These are phyloP conservation scores for Zoanthus gigantus DNA, from an alignment of 92 coral and sea anemone genomes.

Conservation along the genomic window DNA sequence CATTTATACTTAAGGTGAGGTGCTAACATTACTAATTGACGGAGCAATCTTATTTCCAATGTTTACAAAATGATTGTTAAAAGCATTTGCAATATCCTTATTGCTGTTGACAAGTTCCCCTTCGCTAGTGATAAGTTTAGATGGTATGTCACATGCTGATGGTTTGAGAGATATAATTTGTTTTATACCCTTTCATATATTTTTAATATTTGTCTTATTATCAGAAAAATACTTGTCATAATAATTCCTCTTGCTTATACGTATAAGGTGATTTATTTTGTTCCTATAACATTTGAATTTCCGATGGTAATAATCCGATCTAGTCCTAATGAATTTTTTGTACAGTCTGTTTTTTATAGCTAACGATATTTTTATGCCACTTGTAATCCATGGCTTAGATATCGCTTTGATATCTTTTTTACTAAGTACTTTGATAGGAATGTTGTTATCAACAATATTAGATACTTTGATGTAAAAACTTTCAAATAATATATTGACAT, in stretches of 20 bases:
- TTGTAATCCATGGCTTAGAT: not conserved
- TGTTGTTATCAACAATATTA: not conserved
- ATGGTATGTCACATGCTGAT: not conserved
- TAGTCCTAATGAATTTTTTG: not conserved
- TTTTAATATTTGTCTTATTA: too few species aligned
- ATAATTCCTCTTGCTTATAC: too few species aligned
- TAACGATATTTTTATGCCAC: not conserved
- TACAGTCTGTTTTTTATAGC: not conserved
- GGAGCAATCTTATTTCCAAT: constrained; percentile 1
- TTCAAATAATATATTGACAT: too few species aligned
- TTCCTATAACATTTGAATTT: too few species aligned
- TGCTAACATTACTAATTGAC: constrained; percentile 10
- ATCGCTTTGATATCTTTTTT: not conserved
- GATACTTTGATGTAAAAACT: not conserved
- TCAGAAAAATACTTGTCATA: too few species aligned
- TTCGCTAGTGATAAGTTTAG: not conserved
- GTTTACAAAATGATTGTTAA: not conserved
- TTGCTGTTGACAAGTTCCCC: constrained; percentile 1
- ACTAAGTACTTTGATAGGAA: constrained; percentile 4
- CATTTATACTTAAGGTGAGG: not conserved
- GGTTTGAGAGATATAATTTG: too few species aligned
- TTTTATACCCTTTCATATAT: too few species aligned
- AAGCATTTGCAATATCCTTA: not conserved
- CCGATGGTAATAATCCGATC: not conserved
- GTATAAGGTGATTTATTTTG: too few species aligned